Evolutionary conservation across 2,888 invertebrate species (phyloP), one percentile per base, ranked within the genome.

Genomic region (Cryptocephalus primarius): DNA sequence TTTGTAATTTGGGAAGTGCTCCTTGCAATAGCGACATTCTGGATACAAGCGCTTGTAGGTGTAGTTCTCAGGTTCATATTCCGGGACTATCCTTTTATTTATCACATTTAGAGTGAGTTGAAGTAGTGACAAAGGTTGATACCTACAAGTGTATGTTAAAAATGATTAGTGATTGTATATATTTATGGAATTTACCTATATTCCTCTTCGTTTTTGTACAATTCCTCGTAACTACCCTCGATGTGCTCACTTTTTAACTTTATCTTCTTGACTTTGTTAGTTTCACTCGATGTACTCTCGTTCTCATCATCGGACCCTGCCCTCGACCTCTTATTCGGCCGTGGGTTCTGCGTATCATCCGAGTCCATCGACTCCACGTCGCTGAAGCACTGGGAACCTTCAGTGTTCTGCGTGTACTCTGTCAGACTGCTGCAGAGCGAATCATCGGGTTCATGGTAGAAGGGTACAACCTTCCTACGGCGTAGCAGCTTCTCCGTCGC

Each of bases 341-440:
- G 45, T 12, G 49, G 49, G 10, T 43, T 44, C 36, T 39, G 40
- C 11, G 14, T 46, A 33, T 54, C 53, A 10, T 51, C 53, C 31
- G 44, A 55, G 33, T 49, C 51, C 4, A 50, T 48, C 1, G 51
- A 55, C 8, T 65, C 65, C 43, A 60, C 48, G 39, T 67, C 67
- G 45, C 64, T 65, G 42, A 50, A 57, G 33, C 54, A 49, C 34
- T 58, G 58, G 0, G 62, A 60, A 45, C 64, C 65, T 48, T 63
- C 65, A 3, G 63, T 63, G 42, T 60, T 59, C 11, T 55, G 52
- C 4, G 59, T 61, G 42, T 58, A 57, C 42, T 64, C 65, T 8
- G 65, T 65, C 33, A 62, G 48, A 51, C 61, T 62, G 48, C 67
- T 66, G 45, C 62, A 60, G n/a, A 64, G 50, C 6, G 66, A 67